Percentiles rank a stretch among this genome's conserved stretches.
phyloP scores from a whole-genome alignment of 2,797 vertebrate species.

The Lateolabrax maculatus region DNA sequence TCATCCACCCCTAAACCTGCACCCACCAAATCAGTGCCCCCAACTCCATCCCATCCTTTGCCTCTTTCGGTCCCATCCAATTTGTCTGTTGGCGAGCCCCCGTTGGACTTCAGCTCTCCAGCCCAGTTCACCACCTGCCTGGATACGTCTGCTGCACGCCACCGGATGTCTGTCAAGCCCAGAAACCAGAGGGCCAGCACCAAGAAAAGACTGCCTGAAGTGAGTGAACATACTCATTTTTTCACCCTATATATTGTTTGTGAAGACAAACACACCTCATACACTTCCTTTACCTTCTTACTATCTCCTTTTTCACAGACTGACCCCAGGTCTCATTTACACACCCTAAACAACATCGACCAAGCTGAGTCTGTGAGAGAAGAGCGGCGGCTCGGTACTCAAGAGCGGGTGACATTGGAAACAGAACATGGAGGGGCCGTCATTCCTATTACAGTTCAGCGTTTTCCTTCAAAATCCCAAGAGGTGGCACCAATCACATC shows the following conservation, averaged over 20 bases:
- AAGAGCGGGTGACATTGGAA: slow-evolving; percentile 52
- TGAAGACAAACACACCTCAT: neutral
- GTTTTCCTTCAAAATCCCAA: slow-evolving; percentile 35
- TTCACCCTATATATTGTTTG: neutral
- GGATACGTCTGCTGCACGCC: slow-evolving; percentile 96
- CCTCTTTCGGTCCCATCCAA: slow-evolving; percentile 34
- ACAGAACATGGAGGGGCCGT: slow-evolving; percentile 34
- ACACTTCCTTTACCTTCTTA: neutral
- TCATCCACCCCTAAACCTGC: slow-evolving; percentile 76
- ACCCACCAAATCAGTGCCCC: slow-evolving; percentile 30
- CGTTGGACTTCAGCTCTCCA: slow-evolving; percentile 87
- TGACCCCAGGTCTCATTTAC: slow-evolving; percentile 70
- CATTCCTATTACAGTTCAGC: slow-evolving; percentile 5
- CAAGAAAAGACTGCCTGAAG: slow-evolving; percentile 85
- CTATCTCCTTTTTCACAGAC: slow-evolving; percentile 74
- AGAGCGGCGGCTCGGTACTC: slow-evolving; percentile 57
- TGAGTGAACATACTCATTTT: slow-evolving; percentile 69
- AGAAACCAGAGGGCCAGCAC: slow-evolving; percentile 91
- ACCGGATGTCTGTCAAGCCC: slow-evolving; percentile 95
- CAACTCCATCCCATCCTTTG: slow-evolving; percentile 25
- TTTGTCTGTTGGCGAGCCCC: slow-evolving; percentile 57
- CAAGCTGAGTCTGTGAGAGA: slow-evolving; percentile 81
- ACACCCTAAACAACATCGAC: slow-evolving; percentile 82
- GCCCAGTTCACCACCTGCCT: slow-evolving; percentile 87
- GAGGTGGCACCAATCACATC: slow-evolving; percentile 31